phyloP scores from a whole-genome alignment of 2,797 vertebrate genomes.

The Acanthornis magna region DNA sequence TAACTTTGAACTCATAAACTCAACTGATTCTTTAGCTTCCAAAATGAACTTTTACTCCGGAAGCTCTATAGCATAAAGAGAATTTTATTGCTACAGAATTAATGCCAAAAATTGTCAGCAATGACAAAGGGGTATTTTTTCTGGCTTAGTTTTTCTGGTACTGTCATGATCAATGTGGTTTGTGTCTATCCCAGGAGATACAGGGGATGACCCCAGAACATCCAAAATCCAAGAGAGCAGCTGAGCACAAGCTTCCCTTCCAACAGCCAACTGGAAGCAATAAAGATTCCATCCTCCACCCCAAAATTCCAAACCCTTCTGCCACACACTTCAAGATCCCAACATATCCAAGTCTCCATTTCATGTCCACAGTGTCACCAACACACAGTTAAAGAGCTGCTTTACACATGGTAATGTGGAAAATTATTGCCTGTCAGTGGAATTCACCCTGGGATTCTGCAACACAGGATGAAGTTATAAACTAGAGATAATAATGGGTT shows the following conservation, averaged over 20 bases:
- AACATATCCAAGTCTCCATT: background rate
- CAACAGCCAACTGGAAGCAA: background rate
- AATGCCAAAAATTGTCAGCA: background rate
- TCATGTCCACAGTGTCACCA: background rate
- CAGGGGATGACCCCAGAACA: background rate
- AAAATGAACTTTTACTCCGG: background rate
- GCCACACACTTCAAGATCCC: no score
- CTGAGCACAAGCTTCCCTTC: background rate
- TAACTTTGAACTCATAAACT: background rate
- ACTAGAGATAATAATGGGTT: background rate
- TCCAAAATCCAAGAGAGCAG: background rate
- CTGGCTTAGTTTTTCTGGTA: background rate
- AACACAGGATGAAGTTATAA: background rate
- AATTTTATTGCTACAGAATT: background rate
- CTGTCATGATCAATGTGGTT: background rate
- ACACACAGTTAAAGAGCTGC: background rate
- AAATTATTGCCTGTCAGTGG: background rate
- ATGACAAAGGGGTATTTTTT: background rate
- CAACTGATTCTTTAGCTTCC: background rate
- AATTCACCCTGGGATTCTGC: background rate
- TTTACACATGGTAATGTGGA: accelerated
- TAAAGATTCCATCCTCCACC: background rate
- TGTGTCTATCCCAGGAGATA: background rate
- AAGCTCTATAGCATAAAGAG: background rate
- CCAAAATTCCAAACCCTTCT: background rate